Percentiles rank a stretch among this genome's conserved stretches.
Evolutionary conservation across 2,888 invertebrate genomes (phyloP).

Genomic region (Meloe dianella): DNA sequence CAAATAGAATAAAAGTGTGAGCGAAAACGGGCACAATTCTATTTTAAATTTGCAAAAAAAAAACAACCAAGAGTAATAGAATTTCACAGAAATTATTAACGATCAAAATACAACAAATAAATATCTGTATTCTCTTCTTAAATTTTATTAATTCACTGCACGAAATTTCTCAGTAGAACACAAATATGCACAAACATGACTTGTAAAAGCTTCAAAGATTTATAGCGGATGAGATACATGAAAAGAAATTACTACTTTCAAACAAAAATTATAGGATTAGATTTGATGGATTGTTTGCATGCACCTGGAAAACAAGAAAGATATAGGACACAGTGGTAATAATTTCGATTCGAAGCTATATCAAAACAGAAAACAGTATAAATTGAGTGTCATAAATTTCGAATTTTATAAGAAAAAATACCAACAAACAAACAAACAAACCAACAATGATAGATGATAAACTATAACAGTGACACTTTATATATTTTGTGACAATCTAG

Average conservation of each 20-base stretch:
- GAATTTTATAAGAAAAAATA: background rate
- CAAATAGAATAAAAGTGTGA: constrained; percentile 21
- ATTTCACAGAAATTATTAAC: constrained; percentile 12
- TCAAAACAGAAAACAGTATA: constrained; percentile 4
- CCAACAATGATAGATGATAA: constrained; percentile 5
- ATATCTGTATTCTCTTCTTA: background rate
- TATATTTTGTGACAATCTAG: background rate
- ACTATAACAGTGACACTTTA: background rate
- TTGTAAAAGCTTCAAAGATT: constrained; percentile 21
- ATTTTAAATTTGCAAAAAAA: constrained; percentile 6
- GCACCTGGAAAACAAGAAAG: constrained; percentile 27
- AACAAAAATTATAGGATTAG: constrained; percentile 37
- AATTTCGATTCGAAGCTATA: background rate
- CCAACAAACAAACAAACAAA: background rate
- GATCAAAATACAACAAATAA: background rate
- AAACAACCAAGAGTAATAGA: constrained; percentile 15
- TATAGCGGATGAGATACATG: constrained; percentile 38
- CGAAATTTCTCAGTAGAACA: background rate
- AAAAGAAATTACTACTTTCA: constrained; percentile 38
- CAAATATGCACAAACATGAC: constrained; percentile 1
- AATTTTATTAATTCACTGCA: background rate
- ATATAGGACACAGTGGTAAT: constrained; percentile 10
- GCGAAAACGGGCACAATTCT: background rate
- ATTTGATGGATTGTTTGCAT: constrained; percentile 38
- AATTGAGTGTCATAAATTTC: constrained; percentile 10